Evolutionary conservation across 2,113 vertebrate species (phyloP), one percentile per base, ranked within the genome.

Genomic region (Scomber scombrus): DNA sequence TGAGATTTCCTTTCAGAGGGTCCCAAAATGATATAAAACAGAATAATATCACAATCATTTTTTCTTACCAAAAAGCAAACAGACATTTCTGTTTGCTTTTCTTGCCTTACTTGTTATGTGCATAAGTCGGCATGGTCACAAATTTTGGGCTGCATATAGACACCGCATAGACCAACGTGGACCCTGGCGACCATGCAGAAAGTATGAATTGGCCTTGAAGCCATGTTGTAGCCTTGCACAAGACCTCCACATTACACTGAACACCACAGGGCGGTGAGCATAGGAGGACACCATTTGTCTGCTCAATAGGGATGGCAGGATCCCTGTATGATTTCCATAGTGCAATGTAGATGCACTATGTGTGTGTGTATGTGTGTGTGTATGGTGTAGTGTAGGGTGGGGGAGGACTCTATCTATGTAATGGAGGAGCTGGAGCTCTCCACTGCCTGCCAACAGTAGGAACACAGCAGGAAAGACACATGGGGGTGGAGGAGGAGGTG

Each of bases 381-480:
- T 72, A 26, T 26, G 3, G 23, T 26, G 23, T 26, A 26, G 50
- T 64, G 79, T 14, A 43, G 63, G 34, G 84, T 75, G 79, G 90
- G 76, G 86, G 79, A 78, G 56, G 75, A 67, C 18, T 77, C 71
- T 2, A 71, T 84, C 49, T 66, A 26, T 85, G 82, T 78, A 86
- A 86, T 84, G 83, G 85, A 86, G 78, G 81, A 77, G 85, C 73
- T 83, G 80, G 77, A 85, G 78, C 72, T 88, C 86, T 88, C 79
- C 68, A 65, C 46, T 62, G 86, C 76, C 16, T 86, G 82, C 84
- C 65, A 89, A 85, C 79, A 86, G 58, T 57, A 50, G 77, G 67
- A 77, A 55, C 52, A 45, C 29, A 85, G 75, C 63, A 80, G 78
- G 78, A 84, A 73, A 86, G 63, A 80, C 64, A 75, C 26, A 49